Evolutionary conservation across 1,140 invertebrate species (phyloP), one percentile per base, ranked within the genome.

Genomic region (Hestina assimilis): DNA sequence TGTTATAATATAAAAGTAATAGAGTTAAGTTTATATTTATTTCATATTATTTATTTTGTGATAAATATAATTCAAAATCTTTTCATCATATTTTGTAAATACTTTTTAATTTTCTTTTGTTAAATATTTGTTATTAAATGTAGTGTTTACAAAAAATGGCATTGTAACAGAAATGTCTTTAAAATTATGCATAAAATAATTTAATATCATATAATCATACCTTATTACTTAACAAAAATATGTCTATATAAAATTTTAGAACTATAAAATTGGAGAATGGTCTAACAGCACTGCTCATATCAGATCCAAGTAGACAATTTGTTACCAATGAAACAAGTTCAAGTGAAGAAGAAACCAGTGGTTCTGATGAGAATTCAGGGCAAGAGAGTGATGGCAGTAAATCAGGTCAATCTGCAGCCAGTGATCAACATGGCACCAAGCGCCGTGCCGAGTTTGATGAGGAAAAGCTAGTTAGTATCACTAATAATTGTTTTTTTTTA

Each of bases 251-350:
- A 6, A 35, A 46, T 82, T 83, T 59, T 62, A 94, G 92, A 77
- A 91, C 92, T 12, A 91, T 95, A 41, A 77, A 86, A 12, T 72
- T 95, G 29, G 69, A 87, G 48, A 95, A 95, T 90, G 93, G 93
- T 3, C 77, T 95, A 48, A 93, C 88, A 43, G 93, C 92, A 1
- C 77, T 94, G 12, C 75, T 95, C 7, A 92, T 95, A 63, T 92
- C 93, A 9, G 94, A 95, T 51, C 76, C 85, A 4, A 79, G 69
- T 48, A 63, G 63, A 15, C 60, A 65, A 26, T 45, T 66, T 35
- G 31, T 59, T 19, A 57, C 40, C 15, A 72, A 79, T 31, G 77
- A 76, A 0, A 65, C 26, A 14, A 66, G 63, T 43, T 80, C 75
- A 8, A 82, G 77, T 59, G 75, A 88, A 46, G 85, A 76, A 8